phyloP scores from a whole-genome alignment of 2,797 vertebrate species.

The Pagetopsis macropterus region DNA sequence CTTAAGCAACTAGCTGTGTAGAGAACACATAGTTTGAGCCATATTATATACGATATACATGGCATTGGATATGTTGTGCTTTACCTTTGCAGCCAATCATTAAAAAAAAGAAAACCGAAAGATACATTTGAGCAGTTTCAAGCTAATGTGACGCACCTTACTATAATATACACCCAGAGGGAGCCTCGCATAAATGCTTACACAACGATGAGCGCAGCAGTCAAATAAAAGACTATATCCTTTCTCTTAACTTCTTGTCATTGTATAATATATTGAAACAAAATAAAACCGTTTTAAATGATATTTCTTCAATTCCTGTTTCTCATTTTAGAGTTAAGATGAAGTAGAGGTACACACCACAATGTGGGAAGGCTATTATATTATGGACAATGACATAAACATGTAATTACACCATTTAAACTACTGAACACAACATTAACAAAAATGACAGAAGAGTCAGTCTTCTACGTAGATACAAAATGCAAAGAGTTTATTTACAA shows the following conservation, averaged over 20 bases:
- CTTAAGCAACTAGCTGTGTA: background rate
- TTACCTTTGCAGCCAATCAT: background rate
- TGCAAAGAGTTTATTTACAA: conserved; percentile 50
- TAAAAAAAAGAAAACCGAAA: background rate
- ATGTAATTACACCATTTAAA: conserved; percentile 61
- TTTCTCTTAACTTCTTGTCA: background rate
- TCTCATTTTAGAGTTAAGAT: conserved; percentile 17
- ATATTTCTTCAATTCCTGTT: conserved; percentile 8
- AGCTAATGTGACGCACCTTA: background rate
- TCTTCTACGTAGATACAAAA: conserved; percentile 44
- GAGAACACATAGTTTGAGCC: background rate
- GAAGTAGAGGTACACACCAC: conserved; percentile 19
- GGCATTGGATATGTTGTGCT: background rate
- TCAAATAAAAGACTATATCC: background rate
- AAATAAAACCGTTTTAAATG: background rate
- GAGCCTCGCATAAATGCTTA: background rate
- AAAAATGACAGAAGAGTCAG: conserved; percentile 45
- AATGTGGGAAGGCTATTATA: conserved; percentile 30
- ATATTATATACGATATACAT: background rate
- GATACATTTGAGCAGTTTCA: background rate
- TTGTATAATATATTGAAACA: conserved; percentile 4
- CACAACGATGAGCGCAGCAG: background rate
- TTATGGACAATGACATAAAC: conserved; percentile 55
- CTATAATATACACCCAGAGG: background rate
- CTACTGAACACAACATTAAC: conserved; percentile 57